phyloP scores from a whole-genome alignment of 2,888 invertebrate genomes.

The Chrysopilus asiliformis region DNA sequence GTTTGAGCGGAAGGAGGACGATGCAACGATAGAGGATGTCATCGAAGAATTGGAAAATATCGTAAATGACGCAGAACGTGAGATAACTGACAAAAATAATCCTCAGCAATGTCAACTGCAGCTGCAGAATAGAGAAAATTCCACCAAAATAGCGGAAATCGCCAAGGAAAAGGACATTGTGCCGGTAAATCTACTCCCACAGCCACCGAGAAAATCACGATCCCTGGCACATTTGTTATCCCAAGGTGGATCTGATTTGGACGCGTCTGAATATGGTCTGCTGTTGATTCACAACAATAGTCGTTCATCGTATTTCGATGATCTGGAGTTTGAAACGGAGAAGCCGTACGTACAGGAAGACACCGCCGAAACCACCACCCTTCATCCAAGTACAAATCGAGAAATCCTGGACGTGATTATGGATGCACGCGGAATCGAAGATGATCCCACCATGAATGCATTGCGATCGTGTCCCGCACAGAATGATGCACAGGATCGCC shows the following conservation, averaged over 20 bases:
- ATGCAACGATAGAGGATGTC: conserved; percentile 76
- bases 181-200: conserved; percentile 64
- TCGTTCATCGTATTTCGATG: conserved; percentile 39
- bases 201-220: conserved; percentile 63
- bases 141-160: not conserved
- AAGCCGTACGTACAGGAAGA: conserved; percentile 11
- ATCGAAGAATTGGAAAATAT: conserved; percentile 75
- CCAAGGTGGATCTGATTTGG: conserved; percentile 35
- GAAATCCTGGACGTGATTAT: conserved; percentile 44
- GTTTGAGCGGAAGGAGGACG: conserved; percentile 35
- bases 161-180: conserved; percentile 52
- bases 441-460: conserved; percentile 33
- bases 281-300: conserved; percentile 41
- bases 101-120: not conserved
- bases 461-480: conserved; percentile 23
- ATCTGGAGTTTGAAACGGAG: conserved; percentile 45
- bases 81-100: conserved; percentile 35
- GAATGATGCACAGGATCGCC: conserved; percentile 27
- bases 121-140: conserved; percentile 19
- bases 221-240: conserved; percentile 56
- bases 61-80: conserved; percentile 70
- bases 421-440: conserved; percentile 39
- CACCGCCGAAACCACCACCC: conserved; percentile 10
- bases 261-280: conserved; percentile 34
- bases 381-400: conserved; percentile 37